These are phyloP conservation scores for Polypterus senegalus DNA, from an alignment of 2,113 vertebrate genomes.

Conservation along the genomic window DNA sequence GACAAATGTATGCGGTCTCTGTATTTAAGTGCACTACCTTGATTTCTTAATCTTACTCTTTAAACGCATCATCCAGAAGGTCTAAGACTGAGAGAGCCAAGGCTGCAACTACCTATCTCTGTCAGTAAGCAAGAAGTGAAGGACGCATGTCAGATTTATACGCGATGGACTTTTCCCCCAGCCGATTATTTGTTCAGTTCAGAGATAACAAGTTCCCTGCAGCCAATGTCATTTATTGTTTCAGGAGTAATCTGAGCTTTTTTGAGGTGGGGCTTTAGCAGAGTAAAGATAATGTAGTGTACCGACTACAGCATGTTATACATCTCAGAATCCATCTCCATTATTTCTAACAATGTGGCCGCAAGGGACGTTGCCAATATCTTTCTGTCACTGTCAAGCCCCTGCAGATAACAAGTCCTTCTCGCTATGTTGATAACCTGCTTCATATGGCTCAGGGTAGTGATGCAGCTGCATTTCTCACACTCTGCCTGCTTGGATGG, in stretches of 20 bases:
- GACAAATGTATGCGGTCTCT: too few relatives aligned
- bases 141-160: too few relatives aligned
- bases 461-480: not conserved
- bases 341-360: slow-evolving; percentile 23
- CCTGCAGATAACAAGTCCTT: slow-evolving; percentile 13
- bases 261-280: slow-evolving; percentile 22
- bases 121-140: too few relatives aligned
- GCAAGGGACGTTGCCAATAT: slow-evolving; percentile 25
- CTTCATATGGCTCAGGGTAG: not conserved
- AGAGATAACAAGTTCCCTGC: not conserved
- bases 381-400: slow-evolving; percentile 23
- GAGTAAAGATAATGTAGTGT: slow-evolving; percentile 23
- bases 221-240: slow-evolving; percentile 10
- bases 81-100: too few relatives aligned
- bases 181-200: not conserved
- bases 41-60: too few relatives aligned
- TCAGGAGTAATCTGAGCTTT: slow-evolving; percentile 13
- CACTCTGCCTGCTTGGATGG: not conserved
- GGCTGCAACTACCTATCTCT: too few relatives aligned
- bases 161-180: not conserved
- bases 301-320: slow-evolving; percentile 22
- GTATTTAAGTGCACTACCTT: too few relatives aligned
- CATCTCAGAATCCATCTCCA: slow-evolving; percentile 20
- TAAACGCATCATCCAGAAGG: too few relatives aligned
- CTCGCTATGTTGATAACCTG: slow-evolving; percentile 1